Evolutionary conservation across 2,888 invertebrate genomes (phyloP), one percentile per base, ranked within the genome.

Genomic region (Hedya salicella): DNA sequence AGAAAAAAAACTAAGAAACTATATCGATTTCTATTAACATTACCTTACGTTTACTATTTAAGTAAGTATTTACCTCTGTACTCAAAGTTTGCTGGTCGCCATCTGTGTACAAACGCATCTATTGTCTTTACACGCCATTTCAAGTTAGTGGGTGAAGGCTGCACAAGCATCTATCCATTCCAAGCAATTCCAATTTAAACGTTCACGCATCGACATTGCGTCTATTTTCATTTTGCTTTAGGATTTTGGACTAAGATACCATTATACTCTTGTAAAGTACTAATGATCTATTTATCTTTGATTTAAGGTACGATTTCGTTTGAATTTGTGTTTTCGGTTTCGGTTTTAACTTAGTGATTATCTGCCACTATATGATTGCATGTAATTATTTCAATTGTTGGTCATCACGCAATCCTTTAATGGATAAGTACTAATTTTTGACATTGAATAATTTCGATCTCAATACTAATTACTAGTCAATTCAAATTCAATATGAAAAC

Each of bases 331-430:
- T 16, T 19, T 49, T 42, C 16, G 1, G 21, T n/a, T 11, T 66
- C 67, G 30, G 65, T 76, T 81, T 78, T 71, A 82, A 75, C 8
- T 85, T 86, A 85, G 82, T 86, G 86, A 85, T 83, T 71, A 69
- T 70, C 68, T 69, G 68, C 68, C 57, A 74, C 62, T 70, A 66
- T 70, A 68, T 81, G 81, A 84, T 86, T 82, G 78, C 77, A 65
- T 73, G 74, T 79, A 82, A 84, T 79, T 81, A 81, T 79, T 76
- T 75, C 76, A 16, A 66, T 61, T 54, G 66, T 66, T 53, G 76
- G 77, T 77, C 81, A 79, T 80, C 86, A 82, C 79, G 83, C 82
- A 79, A 84, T 78, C 77, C 78, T 71, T 72, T 78, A 76, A 76
- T 66, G 70, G n/a, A 48, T 44, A 61, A 63, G 17, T 52, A 49